These are phyloP conservation scores for Brenthis ino DNA, from an alignment of 2,888 invertebrate genomes.

Conservation along the genomic window DNA sequence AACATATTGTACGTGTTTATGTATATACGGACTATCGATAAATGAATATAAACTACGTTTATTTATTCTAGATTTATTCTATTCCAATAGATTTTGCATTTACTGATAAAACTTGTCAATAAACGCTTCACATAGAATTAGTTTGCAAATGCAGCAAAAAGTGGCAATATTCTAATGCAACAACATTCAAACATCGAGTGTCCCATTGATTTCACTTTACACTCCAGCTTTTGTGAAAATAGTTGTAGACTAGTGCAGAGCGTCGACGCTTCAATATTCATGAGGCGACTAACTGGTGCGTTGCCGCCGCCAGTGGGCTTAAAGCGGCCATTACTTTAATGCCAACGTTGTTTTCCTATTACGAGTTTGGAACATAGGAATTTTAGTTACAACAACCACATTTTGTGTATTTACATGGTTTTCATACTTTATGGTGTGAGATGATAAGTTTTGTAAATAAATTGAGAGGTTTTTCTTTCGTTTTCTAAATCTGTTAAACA, in stretches of 20 bases:
- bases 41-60: too few species aligned
- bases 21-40: too few species aligned
- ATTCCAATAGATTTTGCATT: too few species aligned
- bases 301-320: constrained; percentile 58
- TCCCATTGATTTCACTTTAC: constrained; percentile 58
- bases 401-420: constrained; percentile 30
- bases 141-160: neutral
- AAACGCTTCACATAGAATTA: neutral
- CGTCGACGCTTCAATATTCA: constrained; percentile 67
- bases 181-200: constrained; percentile 19
- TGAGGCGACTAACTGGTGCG: constrained; percentile 60
- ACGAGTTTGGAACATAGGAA: constrained; percentile 26
- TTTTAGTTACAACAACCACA: constrained; percentile 21
- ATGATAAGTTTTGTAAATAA: neutral
- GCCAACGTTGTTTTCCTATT: constrained; percentile 50
- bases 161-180: constrained; percentile 20
- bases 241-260: constrained; percentile 49
- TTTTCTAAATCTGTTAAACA: neutral
- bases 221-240: constrained; percentile 61
- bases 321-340: constrained; percentile 61
- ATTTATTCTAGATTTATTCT: too few species aligned
- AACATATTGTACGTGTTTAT: too few species aligned
- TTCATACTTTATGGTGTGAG: constrained; percentile 2
- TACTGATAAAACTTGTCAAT: too few species aligned
- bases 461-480: neutral